Evolutionary conservation across 2,888 invertebrate species (phyloP), one percentile per base, ranked within the genome.

Genomic region (Antitype chi): DNA sequence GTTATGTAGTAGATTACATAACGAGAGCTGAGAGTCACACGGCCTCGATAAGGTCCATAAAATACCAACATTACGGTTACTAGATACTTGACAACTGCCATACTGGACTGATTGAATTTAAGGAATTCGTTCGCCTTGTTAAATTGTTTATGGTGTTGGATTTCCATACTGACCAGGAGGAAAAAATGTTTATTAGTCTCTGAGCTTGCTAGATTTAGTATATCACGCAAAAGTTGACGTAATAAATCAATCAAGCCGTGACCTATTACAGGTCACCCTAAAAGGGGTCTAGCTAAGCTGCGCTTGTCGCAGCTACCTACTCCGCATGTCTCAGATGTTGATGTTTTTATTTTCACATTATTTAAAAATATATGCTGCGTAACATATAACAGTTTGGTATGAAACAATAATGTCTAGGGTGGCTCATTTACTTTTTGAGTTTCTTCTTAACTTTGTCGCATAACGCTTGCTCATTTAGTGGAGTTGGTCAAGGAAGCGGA

Each of bases 91-190:
- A 67, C 81, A 38, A 57, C 73, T 78, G 20, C 71, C 71, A 71
- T 87, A 85, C 32, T 67, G 49, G 73, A 80, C 49, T 47, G 28
- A 71, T 70, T 78, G 75, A 75, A 78, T 85, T 77, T 79, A 66
- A 79, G 59, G 84, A 80, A 87, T 87, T 74, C 57, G 80, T 76
- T 80, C 57, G 66, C 76, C 78, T 79, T 87, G 86, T 84, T 74
- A 72, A 66, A 78, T 69, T 69, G 53, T 74, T 85, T 82, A 85
- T 74, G 84, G 84, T 55, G 59, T 63, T 84, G 59, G 15, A 82
- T 82, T 78, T 74, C 71, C 86, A 84, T 84, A 72, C 69, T 73
- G 72, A 82, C 23, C 74, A 52, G 66, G 28, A 74, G 60, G 38
- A 70, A 85, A 85, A 82, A 71, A 62, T 38, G 32, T 76, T 69